Base-by-base conservation (phyloP, 2,113 vertebrate genomes). In the Nyctibius bracteatus region DNA sequence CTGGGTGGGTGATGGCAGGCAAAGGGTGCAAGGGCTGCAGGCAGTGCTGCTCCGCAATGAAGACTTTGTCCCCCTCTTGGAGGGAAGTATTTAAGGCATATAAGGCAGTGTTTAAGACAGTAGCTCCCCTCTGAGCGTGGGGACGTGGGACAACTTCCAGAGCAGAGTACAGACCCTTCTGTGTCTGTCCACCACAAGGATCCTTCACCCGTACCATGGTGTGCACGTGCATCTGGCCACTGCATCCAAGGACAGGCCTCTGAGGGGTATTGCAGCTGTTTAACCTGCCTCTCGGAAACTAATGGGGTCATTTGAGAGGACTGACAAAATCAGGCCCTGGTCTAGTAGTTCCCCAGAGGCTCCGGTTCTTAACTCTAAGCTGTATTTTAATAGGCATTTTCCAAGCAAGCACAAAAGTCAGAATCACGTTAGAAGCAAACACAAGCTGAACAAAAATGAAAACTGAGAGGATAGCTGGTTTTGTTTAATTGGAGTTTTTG, bases 201-300 rank as follows among this genome's bases (percentile, higher is more conserved):
- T 46, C 52, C 41, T 24, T 68, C 27, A 22, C 21, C 30, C 3
- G 0, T 19, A 12, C 12, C 27, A 1, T 41, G 49, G 59, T 22
- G 37, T 3, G 0, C 17, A 5, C 0, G 2, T 33, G 24, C 19
- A 28, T 17, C 21, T 33, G 44, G 70, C 24, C 0, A 0, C n/a
- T 1, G 2, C 2, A 2, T 8, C 82, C 8, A 1, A 39, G 41
- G 44, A 44, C 5, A 25, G 25, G 7, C 5, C 17, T 54, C 62
- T 57, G 59, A 0, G 0, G 43, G 23, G 49, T 8, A 12, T 4
- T 66, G n/a, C 31, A 61, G 81, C n/a, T 72, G 25, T 77, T 88
- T 37, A 81, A 81, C 82, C 59, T 73, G 10, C 31, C 51, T 62
- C 54, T 33, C 5, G 0, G 7, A 63, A 55, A 30, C 33, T 65